Evolutionary conservation across 1,140 invertebrate species (phyloP), one percentile per base, ranked within the genome.

Genomic region (Schmidtea mediterranea): DNA sequence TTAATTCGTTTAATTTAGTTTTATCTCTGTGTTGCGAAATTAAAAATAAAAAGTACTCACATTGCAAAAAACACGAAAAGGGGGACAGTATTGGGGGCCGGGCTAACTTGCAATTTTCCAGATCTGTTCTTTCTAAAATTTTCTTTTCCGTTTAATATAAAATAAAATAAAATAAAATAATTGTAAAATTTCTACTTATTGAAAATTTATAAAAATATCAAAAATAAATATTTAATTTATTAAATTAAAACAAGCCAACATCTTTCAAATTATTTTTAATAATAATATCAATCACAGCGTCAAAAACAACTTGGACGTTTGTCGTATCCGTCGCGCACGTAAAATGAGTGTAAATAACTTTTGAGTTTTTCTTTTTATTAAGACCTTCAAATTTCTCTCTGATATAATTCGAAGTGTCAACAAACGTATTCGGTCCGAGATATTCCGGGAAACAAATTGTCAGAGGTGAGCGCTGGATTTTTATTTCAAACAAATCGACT

Each of bases 271-370:
- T 95, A 73, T 94, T 95, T 69, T 87, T 87, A 65, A 97, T 97
- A 70, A 97, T 98, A 62, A 97, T 89, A 73, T 97, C 89, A 58
- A 89, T 90, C 62, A 95, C 90, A 55, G 89, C 89, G 72, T 97
- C 90, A 71, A 98, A 94, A 67, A 98, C 92, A 73, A 98, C 95
- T 74, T 98, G 90, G 65, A 98, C 94, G 72, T 98, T 97, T 71
- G 81, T 87, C 58, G 90, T 97, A 72, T 97, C 89, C 55, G 92
- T 97, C 64, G 92, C 92, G 74, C 90, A 97, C 53, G 90, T 97
- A 78, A 89, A 92, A 73, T 97, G 90, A 73, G 86, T 92, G 75
- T 97, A 98, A 65, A 97, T 95, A 74, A 95, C 89, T 72, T 97
- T 98, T 63, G 82, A 87, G 8, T 24, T 21, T 61, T 83, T 84